phyloP scores from a whole-genome alignment of 92 coral and sea anemone species.

The Nematostella vectensis region DNA sequence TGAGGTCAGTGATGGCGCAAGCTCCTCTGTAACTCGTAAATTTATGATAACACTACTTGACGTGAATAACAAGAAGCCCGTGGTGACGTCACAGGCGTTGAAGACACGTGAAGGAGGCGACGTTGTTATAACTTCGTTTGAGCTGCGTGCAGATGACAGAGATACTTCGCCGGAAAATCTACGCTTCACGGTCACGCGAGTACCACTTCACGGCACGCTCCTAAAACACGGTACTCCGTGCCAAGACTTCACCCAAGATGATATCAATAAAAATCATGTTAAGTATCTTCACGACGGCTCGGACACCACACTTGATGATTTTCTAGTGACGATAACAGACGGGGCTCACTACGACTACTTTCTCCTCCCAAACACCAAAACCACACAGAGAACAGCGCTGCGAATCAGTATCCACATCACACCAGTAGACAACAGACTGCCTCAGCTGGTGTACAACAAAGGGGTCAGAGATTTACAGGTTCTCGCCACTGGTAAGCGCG shows the following conservation, averaged over 20 bases:
- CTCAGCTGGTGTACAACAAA: slow-evolving; percentile 65
- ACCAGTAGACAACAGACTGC: slow-evolving; percentile 86
- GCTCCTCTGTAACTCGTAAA: slow-evolving; percentile 32
- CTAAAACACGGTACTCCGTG: slow-evolving; percentile 53
- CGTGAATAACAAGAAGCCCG: slow-evolving; percentile 76
- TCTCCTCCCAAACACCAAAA: slow-evolving; percentile 54
- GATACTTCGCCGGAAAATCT: slow-evolving; percentile 64
- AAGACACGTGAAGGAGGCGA: slow-evolving; percentile 73
- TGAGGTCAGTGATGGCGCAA: slow-evolving; percentile 88
- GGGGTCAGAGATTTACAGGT: slow-evolving; percentile 76
- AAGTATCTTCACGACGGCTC: slow-evolving; percentile 94
- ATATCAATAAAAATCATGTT: slow-evolving; percentile 58
- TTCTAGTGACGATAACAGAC: slow-evolving; percentile 56
- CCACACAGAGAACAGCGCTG: slow-evolving; percentile 46
- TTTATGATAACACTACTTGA: slow-evolving; percentile 75
- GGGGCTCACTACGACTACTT: slow-evolving; percentile 67
- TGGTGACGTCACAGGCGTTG: slow-evolving; percentile 35
- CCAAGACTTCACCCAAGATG: slow-evolving; percentile 70
- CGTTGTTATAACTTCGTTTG: slow-evolving; percentile 67
- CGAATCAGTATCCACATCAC: slow-evolving; percentile 39
- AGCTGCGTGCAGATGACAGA: slow-evolving; percentile 84
- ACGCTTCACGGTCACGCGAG: slow-evolving; percentile 53
- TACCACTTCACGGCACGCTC: slow-evolving; percentile 78
- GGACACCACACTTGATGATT: slow-evolving; percentile 69
- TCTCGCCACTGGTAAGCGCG: slow-evolving; percentile 45